Evolutionary conservation across 2,797 vertebrate species (phyloP).

Genomic region (Hoplostethus mediterraneus): DNA sequence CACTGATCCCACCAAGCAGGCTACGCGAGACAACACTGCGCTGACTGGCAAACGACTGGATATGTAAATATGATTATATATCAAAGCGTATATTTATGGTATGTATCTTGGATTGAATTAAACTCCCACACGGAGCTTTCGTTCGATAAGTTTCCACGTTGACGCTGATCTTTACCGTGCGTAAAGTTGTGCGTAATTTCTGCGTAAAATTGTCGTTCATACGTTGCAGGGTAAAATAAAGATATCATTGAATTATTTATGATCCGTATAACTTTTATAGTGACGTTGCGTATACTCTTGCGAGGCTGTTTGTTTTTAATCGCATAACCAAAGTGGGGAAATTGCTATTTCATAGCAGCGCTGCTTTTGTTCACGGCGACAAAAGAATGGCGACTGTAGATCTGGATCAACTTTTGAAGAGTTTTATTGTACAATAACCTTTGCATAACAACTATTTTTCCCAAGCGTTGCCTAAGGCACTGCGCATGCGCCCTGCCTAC

Average conservation of each 20-base stretch:
- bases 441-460: constrained; percentile 84
- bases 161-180: constrained; percentile 44
- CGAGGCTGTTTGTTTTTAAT: constrained; percentile 53
- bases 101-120: constrained; percentile 47
- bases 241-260: constrained; percentile 77
- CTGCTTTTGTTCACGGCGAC: constrained; percentile 59
- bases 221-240: constrained; percentile 59
- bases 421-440: constrained; percentile 83
- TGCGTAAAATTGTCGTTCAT: constrained; percentile 56
- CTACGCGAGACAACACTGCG: constrained; percentile 40
- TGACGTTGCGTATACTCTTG: constrained; percentile 50
- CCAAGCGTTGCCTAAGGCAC: constrained; percentile 69
- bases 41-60: constrained; percentile 47
- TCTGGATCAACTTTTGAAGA: constrained; percentile 76
- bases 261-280: constrained; percentile 69
- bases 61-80: constrained; percentile 64
- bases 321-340: constrained; percentile 59
- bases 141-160: constrained; percentile 37
- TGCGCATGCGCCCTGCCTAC: constrained; percentile 86
- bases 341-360: constrained; percentile 58
- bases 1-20: constrained; percentile 61
- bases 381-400: constrained; percentile 56
- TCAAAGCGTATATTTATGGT: constrained; percentile 48
- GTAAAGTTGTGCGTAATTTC: constrained; percentile 68
- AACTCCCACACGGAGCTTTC: constrained; percentile 57